These are phyloP conservation scores for Muscidifurax raptorellus DNA, from an alignment of 1,140 invertebrate species.

Conservation along the genomic window DNA sequence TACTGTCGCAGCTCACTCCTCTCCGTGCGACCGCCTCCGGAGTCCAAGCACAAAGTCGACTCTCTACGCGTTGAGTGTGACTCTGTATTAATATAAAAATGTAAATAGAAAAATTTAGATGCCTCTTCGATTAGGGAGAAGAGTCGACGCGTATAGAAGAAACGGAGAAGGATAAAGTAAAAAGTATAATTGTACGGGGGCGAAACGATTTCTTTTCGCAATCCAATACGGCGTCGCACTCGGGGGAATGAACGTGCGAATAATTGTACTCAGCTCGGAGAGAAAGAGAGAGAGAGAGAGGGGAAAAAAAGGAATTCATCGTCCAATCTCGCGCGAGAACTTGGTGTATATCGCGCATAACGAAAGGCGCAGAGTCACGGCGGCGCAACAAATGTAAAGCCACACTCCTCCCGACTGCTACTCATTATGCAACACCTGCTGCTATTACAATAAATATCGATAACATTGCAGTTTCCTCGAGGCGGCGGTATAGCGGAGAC, in stretches of 20 bases:
- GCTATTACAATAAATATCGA: constrained; percentile 40
- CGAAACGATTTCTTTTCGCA: not conserved
- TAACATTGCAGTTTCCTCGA: constrained; percentile 36
- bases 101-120: constrained; percentile 37
- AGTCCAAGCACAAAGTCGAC: constrained; percentile 31
- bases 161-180: not conserved
- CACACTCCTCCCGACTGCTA: constrained; percentile 22
- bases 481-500: not conserved
- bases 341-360: constrained; percentile 11
- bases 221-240: not conserved
- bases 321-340: constrained; percentile 9
- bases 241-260: constrained; percentile 21
- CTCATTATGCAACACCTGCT: constrained; percentile 38
- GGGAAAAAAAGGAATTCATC: not conserved
- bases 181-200: not conserved
- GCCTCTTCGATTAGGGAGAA: not conserved
- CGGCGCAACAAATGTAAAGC: constrained; percentile 11
- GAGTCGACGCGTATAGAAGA: not conserved
- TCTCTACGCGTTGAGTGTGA: not conserved
- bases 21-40: not conserved
- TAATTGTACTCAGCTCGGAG: not conserved
- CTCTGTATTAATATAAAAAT: constrained; percentile 30
- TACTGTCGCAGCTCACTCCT: constrained; percentile 14
- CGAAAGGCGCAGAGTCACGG: constrained; percentile 11
- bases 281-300: not conserved